These are phyloP conservation scores for Rotaria macrura DNA, from an alignment of 2,888 invertebrate species.

Conservation along the genomic window DNA sequence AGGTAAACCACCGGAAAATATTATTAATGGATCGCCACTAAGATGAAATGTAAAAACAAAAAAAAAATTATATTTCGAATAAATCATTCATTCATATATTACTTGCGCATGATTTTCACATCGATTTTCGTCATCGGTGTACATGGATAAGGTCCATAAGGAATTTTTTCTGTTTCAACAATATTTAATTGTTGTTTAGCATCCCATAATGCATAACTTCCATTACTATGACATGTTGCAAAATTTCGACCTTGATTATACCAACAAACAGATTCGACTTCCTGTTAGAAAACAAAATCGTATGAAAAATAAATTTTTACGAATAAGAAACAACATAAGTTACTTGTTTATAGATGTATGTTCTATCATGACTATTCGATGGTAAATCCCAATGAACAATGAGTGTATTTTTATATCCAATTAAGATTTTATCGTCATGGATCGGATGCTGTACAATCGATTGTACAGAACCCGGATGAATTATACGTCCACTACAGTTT, in stretches of 20 bases:
- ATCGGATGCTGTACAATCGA: constrained; percentile 75
- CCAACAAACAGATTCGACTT: constrained; percentile 24
- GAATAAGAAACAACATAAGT: background rate
- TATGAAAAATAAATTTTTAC: background rate
- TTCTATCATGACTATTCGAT: constrained; percentile 16
- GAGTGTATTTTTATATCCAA: constrained; percentile 86
- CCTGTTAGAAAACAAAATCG: background rate
- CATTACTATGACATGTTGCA: constrained; percentile 33
- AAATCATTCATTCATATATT: constrained; percentile 34
- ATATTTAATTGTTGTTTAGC: background rate
- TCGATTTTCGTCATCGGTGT: constrained; percentile 70
- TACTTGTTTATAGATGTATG: constrained; percentile 6
- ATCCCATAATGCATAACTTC: constrained; percentile 33
- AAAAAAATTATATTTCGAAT: too few species aligned
- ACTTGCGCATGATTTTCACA: constrained; percentile 52
- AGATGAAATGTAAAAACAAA: constrained; percentile 49
- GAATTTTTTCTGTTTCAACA: background rate
- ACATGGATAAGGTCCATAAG: constrained; percentile 70
- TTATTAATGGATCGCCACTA: constrained; percentile 48
- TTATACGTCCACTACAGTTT: background rate
- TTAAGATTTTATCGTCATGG: constrained; percentile 56
- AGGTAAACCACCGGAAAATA: constrained; percentile 85
- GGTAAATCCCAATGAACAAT: constrained; percentile 73
- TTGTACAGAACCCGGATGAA: constrained; percentile 58
- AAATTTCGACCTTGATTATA: constrained; percentile 31